Evolutionary conservation across 2,113 vertebrate species (phyloP).

Genomic region (Phainopepla nitens): DNA sequence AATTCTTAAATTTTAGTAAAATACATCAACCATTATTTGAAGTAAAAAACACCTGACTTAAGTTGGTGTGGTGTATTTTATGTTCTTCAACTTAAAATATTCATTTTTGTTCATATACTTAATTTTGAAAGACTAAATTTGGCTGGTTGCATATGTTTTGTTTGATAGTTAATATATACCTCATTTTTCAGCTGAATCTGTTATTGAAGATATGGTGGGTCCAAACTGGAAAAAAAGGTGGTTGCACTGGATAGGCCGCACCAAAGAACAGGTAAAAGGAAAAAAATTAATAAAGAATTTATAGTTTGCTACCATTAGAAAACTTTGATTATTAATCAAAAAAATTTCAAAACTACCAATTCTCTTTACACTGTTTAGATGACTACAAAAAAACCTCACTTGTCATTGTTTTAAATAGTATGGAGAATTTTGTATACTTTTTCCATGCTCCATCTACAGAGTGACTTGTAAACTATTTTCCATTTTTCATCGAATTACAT

Average conservation of each 20-base stretch:
- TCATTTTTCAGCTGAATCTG: slow-evolving; percentile 82
- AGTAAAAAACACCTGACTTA: background rate
- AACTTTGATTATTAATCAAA: background rate
- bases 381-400: background rate
- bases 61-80: background rate
- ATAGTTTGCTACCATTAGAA: background rate
- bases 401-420: background rate
- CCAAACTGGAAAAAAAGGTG: slow-evolving; percentile 96
- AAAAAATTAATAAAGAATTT: background rate
- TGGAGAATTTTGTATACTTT: background rate
- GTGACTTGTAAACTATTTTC: background rate
- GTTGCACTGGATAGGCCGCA: slow-evolving; percentile 86
- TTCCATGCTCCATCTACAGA: background rate
- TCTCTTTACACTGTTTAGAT: background rate
- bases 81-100: background rate
- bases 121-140: background rate
- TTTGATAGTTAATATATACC: background rate
- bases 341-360: background rate
- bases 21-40: background rate
- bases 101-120: background rate
- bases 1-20: background rate
- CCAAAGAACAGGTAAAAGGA: slow-evolving; percentile 86
- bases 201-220: slow-evolving; percentile 94
- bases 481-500: background rate
- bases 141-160: background rate